Percentiles rank a stretch among this genome's conserved stretches.
Conservation (phyloP, 2,797 vertebrate species). For the Aplochiton taeniatus region DNA sequence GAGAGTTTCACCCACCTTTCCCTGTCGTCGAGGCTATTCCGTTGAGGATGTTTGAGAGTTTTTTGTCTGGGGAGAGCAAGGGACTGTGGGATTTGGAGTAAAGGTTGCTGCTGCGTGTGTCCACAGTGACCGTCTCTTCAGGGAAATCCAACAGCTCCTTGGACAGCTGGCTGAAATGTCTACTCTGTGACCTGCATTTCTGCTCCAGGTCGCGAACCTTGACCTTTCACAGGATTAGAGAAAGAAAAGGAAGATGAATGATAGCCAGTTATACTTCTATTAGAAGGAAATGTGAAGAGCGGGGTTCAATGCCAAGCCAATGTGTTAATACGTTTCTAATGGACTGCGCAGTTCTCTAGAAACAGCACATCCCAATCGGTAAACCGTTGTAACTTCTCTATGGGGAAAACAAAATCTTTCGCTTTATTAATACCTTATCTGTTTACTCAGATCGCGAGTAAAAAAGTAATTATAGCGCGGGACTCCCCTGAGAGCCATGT, state of each 20-base stretch:
- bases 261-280: neutral
- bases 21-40: conserved; percentile 74
- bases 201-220: conserved; percentile 89
- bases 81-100: conserved; percentile 46
- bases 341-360: neutral
- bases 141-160: conserved; percentile 84
- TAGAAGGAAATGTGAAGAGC: neutral
- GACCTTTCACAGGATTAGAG: conserved; percentile 69
- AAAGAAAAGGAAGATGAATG: conserved; percentile 7
- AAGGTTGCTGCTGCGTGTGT: conserved; percentile 64
- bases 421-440: conserved; percentile 22
- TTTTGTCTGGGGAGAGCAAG: conserved; percentile 59
- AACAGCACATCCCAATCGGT: too few species aligned
- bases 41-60: conserved; percentile 69
- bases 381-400: too few species aligned
- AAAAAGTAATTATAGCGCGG: conserved; percentile 39
- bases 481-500: conserved; percentile 38
- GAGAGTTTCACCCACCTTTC: conserved; percentile 75
- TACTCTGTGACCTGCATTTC: conserved; percentile 88
- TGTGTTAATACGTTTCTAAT: conserved; percentile 12
- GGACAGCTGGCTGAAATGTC: conserved; percentile 86
- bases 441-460: conserved; percentile 36
- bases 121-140: conserved; percentile 77
- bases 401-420: neutral
- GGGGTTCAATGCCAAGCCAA: conserved; percentile 12